Evolutionary conservation across 2,797 vertebrate species (phyloP).

Genomic region (Cynopterus sphinx): DNA sequence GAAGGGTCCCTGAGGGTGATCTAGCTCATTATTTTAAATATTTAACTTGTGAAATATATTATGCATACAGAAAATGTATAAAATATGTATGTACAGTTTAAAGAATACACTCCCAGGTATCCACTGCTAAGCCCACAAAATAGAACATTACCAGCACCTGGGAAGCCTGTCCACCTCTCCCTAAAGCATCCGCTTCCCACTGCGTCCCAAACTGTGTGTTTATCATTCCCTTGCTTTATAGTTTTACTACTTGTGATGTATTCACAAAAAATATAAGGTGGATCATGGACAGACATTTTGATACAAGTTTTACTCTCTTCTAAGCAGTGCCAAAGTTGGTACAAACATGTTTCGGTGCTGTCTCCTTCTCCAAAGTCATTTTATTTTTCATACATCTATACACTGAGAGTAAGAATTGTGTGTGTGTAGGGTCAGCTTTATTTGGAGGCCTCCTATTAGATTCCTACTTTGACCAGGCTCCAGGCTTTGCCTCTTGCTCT

Average conservation of each 20-base stretch:
- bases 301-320: not conserved
- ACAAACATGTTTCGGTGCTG: not conserved
- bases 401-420: not conserved
- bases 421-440: not conserved
- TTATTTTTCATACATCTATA: not conserved
- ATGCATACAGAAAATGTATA: not conserved
- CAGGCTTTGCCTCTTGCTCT: not conserved
- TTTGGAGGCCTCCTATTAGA: not conserved
- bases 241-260: not conserved
- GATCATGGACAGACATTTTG: not conserved
- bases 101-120: not conserved
- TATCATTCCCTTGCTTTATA: not conserved
- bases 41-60: not conserved
- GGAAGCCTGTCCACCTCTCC: not conserved
- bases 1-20: not conserved
- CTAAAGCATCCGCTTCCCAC: not conserved
- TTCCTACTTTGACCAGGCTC: not conserved
- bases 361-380: not conserved
- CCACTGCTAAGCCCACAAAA: not conserved
- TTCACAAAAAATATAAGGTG: not conserved
- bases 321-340: not conserved
- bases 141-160: not conserved
- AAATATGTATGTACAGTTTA: not conserved
- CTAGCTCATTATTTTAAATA: constrained; percentile 36
- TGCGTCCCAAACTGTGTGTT: not conserved